Conservation (phyloP, 2,113 vertebrate species). For the Hippocampus guttulatus region DNA sequence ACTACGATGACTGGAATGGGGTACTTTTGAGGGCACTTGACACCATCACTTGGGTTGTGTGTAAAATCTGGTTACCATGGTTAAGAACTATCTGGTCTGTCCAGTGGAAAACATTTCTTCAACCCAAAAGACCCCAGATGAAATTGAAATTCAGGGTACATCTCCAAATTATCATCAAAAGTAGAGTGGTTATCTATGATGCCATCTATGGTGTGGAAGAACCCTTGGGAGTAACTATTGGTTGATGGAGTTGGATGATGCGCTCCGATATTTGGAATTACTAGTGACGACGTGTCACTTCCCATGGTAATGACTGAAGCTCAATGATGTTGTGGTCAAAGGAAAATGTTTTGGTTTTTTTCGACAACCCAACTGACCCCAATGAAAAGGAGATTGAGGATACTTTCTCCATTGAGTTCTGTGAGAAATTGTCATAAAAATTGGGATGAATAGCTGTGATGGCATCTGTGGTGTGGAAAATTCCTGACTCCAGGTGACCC, state of each 20-base stretch:
- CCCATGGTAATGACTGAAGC: no score
- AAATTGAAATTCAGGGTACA: background rate
- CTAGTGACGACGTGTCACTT: no score
- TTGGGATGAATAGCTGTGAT: background rate
- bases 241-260: background rate
- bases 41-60: background rate
- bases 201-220: background rate
- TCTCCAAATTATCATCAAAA: background rate
- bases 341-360: no score
- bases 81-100: background rate
- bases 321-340: no score
- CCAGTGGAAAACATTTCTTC: no score
- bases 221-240: background rate
- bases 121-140: background rate
- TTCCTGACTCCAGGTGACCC: background rate
- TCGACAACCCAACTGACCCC: background rate
- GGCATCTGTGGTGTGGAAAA: background rate
- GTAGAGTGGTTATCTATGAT: no score
- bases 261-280: background rate
- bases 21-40: no score
- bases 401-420: no score
- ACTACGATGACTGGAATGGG: background rate
- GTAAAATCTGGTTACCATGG: background rate
- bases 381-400: background rate
- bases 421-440: background rate